Evolutionary conservation across 2,888 invertebrate species (phyloP).

Genomic region (Spodoptera picta): DNA sequence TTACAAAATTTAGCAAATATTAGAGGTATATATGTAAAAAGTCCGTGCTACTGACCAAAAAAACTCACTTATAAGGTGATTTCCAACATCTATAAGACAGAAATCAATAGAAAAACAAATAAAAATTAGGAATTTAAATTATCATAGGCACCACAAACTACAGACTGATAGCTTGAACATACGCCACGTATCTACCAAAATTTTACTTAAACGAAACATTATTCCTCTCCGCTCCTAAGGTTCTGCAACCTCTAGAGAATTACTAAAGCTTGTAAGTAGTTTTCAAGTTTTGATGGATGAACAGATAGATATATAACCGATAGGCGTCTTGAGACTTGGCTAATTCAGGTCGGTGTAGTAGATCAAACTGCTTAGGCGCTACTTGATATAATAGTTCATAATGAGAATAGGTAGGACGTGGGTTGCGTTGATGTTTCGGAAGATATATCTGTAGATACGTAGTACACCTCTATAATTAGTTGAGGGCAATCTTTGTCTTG

Average conservation of each 20-base stretch:
- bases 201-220: slow-evolving; percentile 15
- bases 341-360: slow-evolving; percentile 35
- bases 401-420: not conserved
- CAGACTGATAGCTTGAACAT: not conserved
- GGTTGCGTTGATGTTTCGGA: not conserved
- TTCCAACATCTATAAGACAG: no score
- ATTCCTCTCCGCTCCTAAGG: slow-evolving; percentile 22
- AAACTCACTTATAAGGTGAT: no score
- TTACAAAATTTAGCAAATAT: no score
- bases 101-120: no score
- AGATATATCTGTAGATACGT: no score
- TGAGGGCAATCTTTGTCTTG: no score
- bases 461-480: no score
- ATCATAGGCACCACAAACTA: not conserved
- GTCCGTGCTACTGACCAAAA: no score
- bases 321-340: slow-evolving; percentile 52
- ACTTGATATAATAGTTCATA: slow-evolving; percentile 24
- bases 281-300: slow-evolving; percentile 60
- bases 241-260: slow-evolving; percentile 32
- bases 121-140: no score
- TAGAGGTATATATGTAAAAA: no score
- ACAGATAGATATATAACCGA: slow-evolving; percentile 51
- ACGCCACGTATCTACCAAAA: not conserved
- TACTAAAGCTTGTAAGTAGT: slow-evolving; percentile 52
- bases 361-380: slow-evolving; percentile 29